Base-by-base conservation (phyloP, 2,888 invertebrate genomes). In the Tyria jacobaeae region DNA sequence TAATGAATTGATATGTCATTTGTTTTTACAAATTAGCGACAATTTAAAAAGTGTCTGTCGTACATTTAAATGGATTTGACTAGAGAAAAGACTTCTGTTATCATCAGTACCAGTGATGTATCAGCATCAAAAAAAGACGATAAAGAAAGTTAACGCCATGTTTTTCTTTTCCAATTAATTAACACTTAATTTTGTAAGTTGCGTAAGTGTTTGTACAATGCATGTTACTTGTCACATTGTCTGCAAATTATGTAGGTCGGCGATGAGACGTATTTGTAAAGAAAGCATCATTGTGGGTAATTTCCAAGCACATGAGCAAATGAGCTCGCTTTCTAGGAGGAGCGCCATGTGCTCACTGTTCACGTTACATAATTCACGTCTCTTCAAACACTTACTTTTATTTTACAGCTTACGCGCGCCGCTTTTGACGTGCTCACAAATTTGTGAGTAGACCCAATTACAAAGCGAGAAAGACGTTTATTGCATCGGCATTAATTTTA, bases 351-450 rank as follows among this genome's bases (percentile, higher is more conserved):
- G 59, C 21, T 59, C 47, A 54, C 48, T 34, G 60, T 49, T 60
- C 49, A 24, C 39, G 48, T 60, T 60, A 60, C 59, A 84, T 60
- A 53, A 54, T 60, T 60, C 59, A 53, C 60, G 60, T 54, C 60
- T 54, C 79, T 80, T 83, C 78, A 86, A 84, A 81, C 78, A 77
- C 80, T 85, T 77, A 60, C 69, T 76, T 82, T 83, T 85, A 85
- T 85, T 85, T 82, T 73, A 75, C 77, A 71, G 71, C 76, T 75
- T 78, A 78, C 76, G 81, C 67, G 77, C 73, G 76, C 70, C 75
- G 71, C 78, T 73, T 83, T 80, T 81, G 77, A 83, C 83, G 76
- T 79, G 76, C 82, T 81, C 80, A 78, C 70, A 71, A 75, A 78
- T 58, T 58, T 58, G 67, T 62, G 63, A 82, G 82, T 78, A 79